Base-by-base conservation (phyloP, 2,888 invertebrate genomes). In the Thereva unica region DNA sequence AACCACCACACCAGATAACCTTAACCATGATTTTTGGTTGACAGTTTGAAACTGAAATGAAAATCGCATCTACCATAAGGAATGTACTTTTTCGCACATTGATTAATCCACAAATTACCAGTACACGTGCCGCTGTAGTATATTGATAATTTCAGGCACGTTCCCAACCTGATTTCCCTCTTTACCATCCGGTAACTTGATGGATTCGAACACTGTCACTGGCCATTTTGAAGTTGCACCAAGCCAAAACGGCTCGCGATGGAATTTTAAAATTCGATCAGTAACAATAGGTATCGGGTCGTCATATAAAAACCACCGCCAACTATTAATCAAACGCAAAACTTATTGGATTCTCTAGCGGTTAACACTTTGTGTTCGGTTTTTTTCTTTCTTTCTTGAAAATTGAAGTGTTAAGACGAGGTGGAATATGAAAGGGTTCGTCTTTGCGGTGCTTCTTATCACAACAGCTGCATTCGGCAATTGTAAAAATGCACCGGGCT, bases 281-380 rank as follows among this genome's bases (percentile, higher is more conserved):
- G 50, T 42, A 35, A 37, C n/a, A 41, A 53, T 50, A 52, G 12
- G n/a, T 41, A 52, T 75, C 70, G 76, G 75, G 71, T 73, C 65
- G 77, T 74, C 75, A 76, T 80, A 80, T 80, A 80, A 80, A 80
- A 80, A 80, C 78, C 75, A 74, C 72, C 71, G 73, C 69, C 69
- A 72, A 70, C 74, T 73, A 72, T 73, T 71, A 73, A 74, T 72
- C 76, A 74, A 77, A 76, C 76, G 76, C 79, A 80, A 77, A 78
- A 76, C 74, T 76, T 72, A 73, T 75, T 77, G 75, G 75, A 76
- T 75, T 74, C 77, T 76, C 76, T 72, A 72, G 73, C 74, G 71
- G 77, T 72, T 72, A 72, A 71, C 72, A 72, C 73, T 55, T 73
- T 23, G 23, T 23, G 23, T 2, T 23, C 23, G 23, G 23, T 23